Conservation (phyloP, 2,888 invertebrate genomes). For the Drosophila helvetica region DNA sequence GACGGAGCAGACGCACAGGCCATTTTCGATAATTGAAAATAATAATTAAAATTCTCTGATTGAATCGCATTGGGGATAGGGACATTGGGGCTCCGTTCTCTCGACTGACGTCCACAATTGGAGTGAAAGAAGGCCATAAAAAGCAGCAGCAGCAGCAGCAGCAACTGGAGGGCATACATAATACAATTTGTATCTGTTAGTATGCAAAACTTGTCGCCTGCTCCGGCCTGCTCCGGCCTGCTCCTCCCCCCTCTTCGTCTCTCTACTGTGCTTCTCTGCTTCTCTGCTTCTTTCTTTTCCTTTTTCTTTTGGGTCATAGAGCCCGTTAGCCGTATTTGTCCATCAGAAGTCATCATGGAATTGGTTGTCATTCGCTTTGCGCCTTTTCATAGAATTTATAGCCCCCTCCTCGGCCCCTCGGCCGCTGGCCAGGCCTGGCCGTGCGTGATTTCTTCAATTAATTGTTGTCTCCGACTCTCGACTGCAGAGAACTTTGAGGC, state of each 20-base stretch:
- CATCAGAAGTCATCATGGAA: slow-evolving; percentile 59
- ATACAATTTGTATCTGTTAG: slow-evolving; percentile 51
- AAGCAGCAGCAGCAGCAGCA: slow-evolving; percentile 30
- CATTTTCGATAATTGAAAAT: slow-evolving; percentile 81
- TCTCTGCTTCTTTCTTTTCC: not conserved
- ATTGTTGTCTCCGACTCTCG: slow-evolving; percentile 57
- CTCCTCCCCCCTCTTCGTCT: slow-evolving; percentile 4
- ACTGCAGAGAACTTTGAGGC: slow-evolving; percentile 52
- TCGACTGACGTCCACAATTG: slow-evolving; percentile 67
- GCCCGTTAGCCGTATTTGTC: slow-evolving; percentile 65
- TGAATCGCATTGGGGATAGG: slow-evolving; percentile 47
- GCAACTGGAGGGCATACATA: slow-evolving; percentile 38
- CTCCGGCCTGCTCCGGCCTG: slow-evolving; percentile 4
- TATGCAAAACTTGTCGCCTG: slow-evolving; percentile 66
- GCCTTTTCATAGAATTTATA: slow-evolving; percentile 46
- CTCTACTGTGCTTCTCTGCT: too few relatives aligned
- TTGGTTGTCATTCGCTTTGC: slow-evolving; percentile 51
- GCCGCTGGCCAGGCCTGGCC: too few relatives aligned
- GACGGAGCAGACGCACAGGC: slow-evolving; percentile 53
- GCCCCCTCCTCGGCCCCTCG: slow-evolving; percentile 9
- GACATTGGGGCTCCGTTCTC: slow-evolving; percentile 10
- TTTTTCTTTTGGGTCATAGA: slow-evolving; percentile 54
- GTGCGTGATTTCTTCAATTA: slow-evolving; percentile 78
- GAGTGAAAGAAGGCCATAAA: slow-evolving; percentile 70
- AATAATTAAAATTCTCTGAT: slow-evolving; percentile 82